Conservation (phyloP, 2,797 vertebrate genomes). For the Phrynocephalus vlangalii region DNA sequence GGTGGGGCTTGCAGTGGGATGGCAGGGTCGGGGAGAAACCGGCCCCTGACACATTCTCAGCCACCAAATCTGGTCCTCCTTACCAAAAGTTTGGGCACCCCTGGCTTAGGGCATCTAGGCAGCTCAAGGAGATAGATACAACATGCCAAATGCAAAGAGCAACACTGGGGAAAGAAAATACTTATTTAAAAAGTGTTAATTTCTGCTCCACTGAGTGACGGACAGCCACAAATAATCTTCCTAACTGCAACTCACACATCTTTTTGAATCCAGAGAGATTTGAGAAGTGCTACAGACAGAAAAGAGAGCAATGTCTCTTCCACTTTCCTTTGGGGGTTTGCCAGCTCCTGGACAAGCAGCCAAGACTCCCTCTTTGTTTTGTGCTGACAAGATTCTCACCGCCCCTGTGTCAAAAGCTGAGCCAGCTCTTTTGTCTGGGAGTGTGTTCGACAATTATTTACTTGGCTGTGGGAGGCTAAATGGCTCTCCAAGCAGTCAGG, state of each 20-base stretch:
- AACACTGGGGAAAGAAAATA: too few relatives aligned
- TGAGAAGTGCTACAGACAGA: neutral
- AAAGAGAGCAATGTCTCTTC: neutral
- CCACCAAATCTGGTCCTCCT: too few relatives aligned
- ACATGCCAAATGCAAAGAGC: conserved; percentile 3
- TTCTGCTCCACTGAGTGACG: neutral
- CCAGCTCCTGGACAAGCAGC: conserved; percentile 25
- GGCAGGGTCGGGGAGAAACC: too few relatives aligned
- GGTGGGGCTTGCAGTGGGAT: too few relatives aligned
- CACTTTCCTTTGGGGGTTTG: conserved; percentile 28
- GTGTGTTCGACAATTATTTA: conserved; percentile 86
- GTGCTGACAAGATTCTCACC: conserved; percentile 66
- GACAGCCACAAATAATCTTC: neutral
- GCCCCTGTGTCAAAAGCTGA: conserved; percentile 70
- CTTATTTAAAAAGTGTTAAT: neutral
- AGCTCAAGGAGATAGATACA: neutral
- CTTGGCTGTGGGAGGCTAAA: conserved; percentile 74
- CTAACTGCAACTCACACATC: rapidly evolving
- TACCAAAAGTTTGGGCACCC: too few relatives aligned
- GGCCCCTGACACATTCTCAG: too few relatives aligned
- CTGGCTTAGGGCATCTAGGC: neutral
- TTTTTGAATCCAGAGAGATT: conserved; percentile 8
- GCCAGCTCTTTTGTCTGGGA: conserved; percentile 78
- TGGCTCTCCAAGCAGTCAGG: conserved; percentile 70
- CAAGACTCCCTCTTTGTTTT: conserved; percentile 39